A percentile compares a stretch with the other conserved stretches of the same genome.
Evolutionary conservation across 2,888 invertebrate genomes (phyloP).

Genomic region (Rotaria socialis): DNA sequence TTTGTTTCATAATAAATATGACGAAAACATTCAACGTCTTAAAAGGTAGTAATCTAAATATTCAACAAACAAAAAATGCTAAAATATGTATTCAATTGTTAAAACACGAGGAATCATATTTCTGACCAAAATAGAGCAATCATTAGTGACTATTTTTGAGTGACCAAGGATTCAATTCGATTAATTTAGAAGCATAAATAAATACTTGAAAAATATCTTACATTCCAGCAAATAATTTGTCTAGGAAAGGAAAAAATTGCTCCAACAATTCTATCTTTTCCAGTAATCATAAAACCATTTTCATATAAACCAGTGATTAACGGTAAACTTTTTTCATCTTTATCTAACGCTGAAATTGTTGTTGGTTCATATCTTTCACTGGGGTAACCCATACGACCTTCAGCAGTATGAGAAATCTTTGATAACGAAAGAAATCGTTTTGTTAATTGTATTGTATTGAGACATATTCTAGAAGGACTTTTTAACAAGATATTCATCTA

Average conservation of each 20-base stretch:
- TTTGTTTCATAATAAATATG: no score
- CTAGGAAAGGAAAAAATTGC: slow-evolving; percentile 22
- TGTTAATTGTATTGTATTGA: background rate
- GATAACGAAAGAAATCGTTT: background rate
- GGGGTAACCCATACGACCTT: slow-evolving; percentile 16
- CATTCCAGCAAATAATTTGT: slow-evolving; percentile 35
- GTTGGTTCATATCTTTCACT: slow-evolving; percentile 24
- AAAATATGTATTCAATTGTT: no score
- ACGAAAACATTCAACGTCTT: no score
- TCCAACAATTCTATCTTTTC: background rate
- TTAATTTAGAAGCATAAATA: no score
- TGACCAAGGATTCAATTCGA: no score
- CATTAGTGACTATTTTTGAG: no score
- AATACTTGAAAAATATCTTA: background rate
- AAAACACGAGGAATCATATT: no score
- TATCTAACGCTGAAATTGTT: slow-evolving; percentile 3
- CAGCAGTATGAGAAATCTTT: background rate
- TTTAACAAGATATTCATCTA: slow-evolving; percentile 3
- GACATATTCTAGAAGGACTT: background rate
- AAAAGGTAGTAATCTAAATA: no score
- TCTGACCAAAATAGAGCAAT: no score
- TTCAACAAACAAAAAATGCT: no score
- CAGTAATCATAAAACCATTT: background rate
- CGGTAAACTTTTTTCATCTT: background rate
- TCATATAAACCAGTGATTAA: slow-evolving; percentile 32